These are phyloP conservation scores for Procavia capensis DNA, from an alignment of 2,113 vertebrate species.

Conservation along the genomic window DNA sequence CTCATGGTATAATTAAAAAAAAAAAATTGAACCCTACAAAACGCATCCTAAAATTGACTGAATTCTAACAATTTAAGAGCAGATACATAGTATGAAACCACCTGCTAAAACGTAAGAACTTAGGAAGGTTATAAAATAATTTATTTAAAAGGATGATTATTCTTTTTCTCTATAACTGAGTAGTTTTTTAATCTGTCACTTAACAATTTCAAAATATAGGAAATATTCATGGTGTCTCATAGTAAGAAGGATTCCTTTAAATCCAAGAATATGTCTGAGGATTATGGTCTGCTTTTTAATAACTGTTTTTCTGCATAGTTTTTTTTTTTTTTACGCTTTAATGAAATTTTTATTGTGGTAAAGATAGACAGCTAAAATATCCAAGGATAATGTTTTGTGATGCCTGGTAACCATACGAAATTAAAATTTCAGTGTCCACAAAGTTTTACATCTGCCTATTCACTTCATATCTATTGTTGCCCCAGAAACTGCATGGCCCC, in stretches of 20 bases:
- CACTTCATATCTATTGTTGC: neutral
- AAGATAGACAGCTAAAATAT: neutral
- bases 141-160: constrained; percentile 10
- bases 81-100: constrained; percentile 47
- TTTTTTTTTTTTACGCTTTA: too few relatives aligned
- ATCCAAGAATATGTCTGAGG: constrained; percentile 45
- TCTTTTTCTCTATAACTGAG: neutral
- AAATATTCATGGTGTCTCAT: constrained; percentile 22
- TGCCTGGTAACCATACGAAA: constrained; percentile 30
- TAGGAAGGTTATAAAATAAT: constrained; percentile 53
- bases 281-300: constrained; percentile 19
- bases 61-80: constrained; percentile 44
- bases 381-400: constrained; percentile 8
- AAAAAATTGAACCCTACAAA: constrained; percentile 33
- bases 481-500: neutral
- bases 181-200: constrained; percentile 42
- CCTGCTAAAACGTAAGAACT: constrained; percentile 50
- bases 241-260: constrained; percentile 36
- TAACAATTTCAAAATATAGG: constrained; percentile 49
- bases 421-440: constrained; percentile 19
- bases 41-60: constrained; percentile 49
- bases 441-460: neutral
- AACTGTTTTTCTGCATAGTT: too few relatives aligned
- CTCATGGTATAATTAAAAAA: too few relatives aligned
- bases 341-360: too few relatives aligned